Base-by-base conservation (phyloP, 2,797 vertebrate species). In the Notolabrus celidotus region DNA sequence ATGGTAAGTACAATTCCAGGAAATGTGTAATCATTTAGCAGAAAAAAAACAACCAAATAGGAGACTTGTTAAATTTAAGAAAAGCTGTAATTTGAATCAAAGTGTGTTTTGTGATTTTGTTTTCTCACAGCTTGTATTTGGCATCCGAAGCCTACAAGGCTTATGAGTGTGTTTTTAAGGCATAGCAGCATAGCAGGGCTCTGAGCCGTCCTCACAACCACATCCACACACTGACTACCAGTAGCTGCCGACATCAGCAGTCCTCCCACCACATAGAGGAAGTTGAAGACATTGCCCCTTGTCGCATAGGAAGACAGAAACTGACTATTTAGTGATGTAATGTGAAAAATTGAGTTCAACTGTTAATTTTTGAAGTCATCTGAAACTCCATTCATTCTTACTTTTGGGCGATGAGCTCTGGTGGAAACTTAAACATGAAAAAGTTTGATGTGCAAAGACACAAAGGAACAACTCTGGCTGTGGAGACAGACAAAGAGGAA, bases 191-290 rank as follows among this genome's bases (percentile, higher is more conserved):
- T 63, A 4, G 59, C 19, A 0, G 82, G 78, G 66, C 55, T 10
- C 54, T 71, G 76, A 10, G 50, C 71, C 17, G 10, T 42, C 36
- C 20, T 66, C 39, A 84, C 29, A 15, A 56, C 80, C 36, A 43
- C 66, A 0, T 85, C 84, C 62, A 85, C 55, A 41, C 77, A 86
- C 10, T 1, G 39, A 27, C 77, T 4, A 0, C 75, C 58, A 7
- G 70, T 74, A 0, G 84, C 58, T 50, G 42, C 71, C 0, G 67
- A 58, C 77, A 82, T 47, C 61, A 88, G 33, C n/a, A 89, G 69
- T 1, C 80, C 82, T 16, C 79, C 84, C 3, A 11, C 66, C 8
- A 60, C 67, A 2, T 43, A 75, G 3, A 80, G 52, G 46, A 84
- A 19, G 27, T 42, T 39, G 52, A 39, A 27, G 1, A 82, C 36